Evolutionary conservation across 2,113 vertebrate species (phyloP), one percentile per base, ranked within the genome.

Genomic region (Maccullochella peelii): DNA sequence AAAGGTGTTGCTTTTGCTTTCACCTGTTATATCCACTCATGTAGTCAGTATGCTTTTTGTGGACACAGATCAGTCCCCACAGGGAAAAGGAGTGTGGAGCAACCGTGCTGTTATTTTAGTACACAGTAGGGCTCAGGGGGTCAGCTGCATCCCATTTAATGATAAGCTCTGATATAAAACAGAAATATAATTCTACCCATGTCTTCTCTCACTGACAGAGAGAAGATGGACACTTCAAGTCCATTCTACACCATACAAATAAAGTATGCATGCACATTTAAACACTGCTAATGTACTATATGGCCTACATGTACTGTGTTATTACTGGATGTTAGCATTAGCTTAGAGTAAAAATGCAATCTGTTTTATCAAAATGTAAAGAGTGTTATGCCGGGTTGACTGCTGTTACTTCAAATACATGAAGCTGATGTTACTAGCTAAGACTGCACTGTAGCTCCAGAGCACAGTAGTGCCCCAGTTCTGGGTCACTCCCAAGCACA

Each of bases 111-210:
- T 61, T 47, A 55, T 44, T 72, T 21, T 23, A 66, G 50, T n/a
- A 30, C 38, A 58, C 33, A 66, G 49, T 2, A 2, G 52, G 20
- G 63, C 68, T 40, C 67, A 52, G 63, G 50, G 38, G 57, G 76
- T 70, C 57, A 58, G 61, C 62, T 67, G 27, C 59, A 68, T 40
- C 77, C 70, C 2, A 84, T 71, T 89, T 73, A 52, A 61, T 75
- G 69, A 79, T 63, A 65, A 79, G 49, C 80, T 55, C 6, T 38
- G 27, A 74, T 68, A 71, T 47, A 52, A 82, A 85, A 83, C 18
- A 78, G 67, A 47, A 71, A 66, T 47, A 75, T 52, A 40, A 23
- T 59, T 79, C 49, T 76, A 42, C 27, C 38, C 6, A 21, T 4
- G 18, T 73, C 11, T 36, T 38, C 30, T 67, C 11, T 70, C 36